Base-by-base conservation (phyloP, 2,113 vertebrate species). In the Chiloscyllium plagiosum region DNA sequence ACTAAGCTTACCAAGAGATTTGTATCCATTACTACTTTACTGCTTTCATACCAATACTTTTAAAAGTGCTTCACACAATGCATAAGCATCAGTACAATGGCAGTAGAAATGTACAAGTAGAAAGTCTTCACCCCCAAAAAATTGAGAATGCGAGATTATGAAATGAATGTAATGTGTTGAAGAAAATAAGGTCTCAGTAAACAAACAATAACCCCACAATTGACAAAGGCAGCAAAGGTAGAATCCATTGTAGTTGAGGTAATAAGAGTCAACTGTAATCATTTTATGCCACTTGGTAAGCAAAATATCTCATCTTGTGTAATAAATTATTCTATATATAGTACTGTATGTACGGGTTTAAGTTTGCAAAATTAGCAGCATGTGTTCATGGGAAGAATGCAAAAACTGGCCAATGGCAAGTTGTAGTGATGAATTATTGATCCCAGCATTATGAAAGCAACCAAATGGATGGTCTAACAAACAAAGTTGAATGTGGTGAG, bases 241-340 rank as follows among this genome's bases (percentile, higher is more conserved):
- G n/a, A 50, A 94, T 87, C 85, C 86, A 89, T 24, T 89, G 86
- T 89, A 24, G 86, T n/a, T 70, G 66, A 70, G 66, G 37, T 42
- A 70, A 94, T 70, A 70, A 50, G 42, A 50, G 86, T 50, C 61
- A 93, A 37, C 29, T n/a, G 26, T 22, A 93, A 66, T 93, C 56
- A 93, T 52, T 93, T 93, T 65, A 93, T 33, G 29, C 61, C 61
- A 66, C 33, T 37, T 87, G 42, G 19, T 29, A 56, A 52, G 86
- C 50, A 89, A 89, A 92, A 56, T 37, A 68, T 24, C 26, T 56
- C 90, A n/a, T 50, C 26, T 33, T 66, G 19, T 66, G 33, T 66
- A 93, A 65, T 93, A 87, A 87, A 66, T 93, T 93, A 93, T 66
- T 93, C 33, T 90, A 29, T 94, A 20, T 70, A 94, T 24, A 94